A percentile compares a stretch with the other conserved stretches of the same genome.
Evolutionary conservation across 2,888 invertebrate genomes (phyloP).

Genomic region (Athetis lepigone): DNA sequence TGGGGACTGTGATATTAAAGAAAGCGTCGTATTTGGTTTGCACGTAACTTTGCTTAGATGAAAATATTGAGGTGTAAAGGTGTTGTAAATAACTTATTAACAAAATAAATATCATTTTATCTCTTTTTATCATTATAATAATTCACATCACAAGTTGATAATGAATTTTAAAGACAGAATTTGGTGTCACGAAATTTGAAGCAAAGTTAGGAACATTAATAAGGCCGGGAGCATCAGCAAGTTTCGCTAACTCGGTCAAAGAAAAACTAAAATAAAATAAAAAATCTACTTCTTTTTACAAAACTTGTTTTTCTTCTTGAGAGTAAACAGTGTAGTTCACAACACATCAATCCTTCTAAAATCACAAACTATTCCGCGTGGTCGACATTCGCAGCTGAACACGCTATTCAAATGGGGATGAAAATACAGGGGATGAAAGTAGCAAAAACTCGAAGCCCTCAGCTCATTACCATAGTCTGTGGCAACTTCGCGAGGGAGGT

Average conservation of each 20-base stretch:
- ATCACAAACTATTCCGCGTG: constrained; percentile 67
- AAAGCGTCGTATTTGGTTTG: background rate
- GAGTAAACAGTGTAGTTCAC: constrained; percentile 36
- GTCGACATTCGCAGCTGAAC: constrained; percentile 67
- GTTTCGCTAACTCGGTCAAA: background rate
- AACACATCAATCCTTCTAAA: constrained; percentile 62
- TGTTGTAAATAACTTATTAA: too few species aligned
- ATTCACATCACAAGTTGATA: background rate
- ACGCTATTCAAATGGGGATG: constrained; percentile 77
- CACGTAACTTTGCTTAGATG: too few species aligned
- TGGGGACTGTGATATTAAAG: background rate
- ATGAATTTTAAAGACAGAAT: background rate
- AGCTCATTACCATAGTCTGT: constrained; percentile 81
- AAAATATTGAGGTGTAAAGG: too few species aligned
- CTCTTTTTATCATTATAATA: too few species aligned
- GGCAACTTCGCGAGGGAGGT: constrained; percentile 67
- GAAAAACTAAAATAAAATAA: background rate
- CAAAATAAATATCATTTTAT: too few species aligned
- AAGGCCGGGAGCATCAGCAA: background rate
- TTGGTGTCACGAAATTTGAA: background rate
- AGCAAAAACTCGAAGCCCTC: constrained; percentile 78
- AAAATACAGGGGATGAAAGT: constrained; percentile 70
- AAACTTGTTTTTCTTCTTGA: background rate
- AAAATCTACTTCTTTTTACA: background rate
- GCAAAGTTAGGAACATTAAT: too few species aligned